A percentile compares a stretch with the other conserved stretches of the same genome.
phyloP scores from a whole-genome alignment of 92 coral and sea anemone species.

The Epizoanthus ramosus region DNA sequence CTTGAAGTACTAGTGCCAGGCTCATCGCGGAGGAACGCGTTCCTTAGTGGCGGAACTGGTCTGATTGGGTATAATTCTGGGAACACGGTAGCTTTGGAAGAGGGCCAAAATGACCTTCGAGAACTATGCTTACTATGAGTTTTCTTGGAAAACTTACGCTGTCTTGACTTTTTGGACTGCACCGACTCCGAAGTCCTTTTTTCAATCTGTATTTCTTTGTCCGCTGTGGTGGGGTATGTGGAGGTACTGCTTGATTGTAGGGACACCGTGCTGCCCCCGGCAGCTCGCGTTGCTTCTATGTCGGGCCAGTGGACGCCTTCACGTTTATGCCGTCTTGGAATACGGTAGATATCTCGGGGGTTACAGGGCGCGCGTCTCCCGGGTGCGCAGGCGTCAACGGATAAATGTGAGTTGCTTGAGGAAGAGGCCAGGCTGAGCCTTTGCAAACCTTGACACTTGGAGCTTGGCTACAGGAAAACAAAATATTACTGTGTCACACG shows the following conservation, averaged over 20 bases:
- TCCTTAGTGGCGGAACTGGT: neutral
- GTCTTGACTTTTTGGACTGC: neutral
- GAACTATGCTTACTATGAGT: neutral
- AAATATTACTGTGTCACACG: neutral
- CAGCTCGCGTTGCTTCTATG: neutral
- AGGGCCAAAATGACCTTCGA: conserved; percentile 5
- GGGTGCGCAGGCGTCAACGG: neutral
- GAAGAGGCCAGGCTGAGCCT: conserved; percentile 1
- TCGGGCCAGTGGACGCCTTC: conserved; percentile 8
- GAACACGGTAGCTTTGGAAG: neutral
- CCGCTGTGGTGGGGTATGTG: neutral
- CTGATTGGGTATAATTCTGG: neutral
- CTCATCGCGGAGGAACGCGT: conserved; percentile 3
- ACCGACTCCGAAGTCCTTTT: neutral
- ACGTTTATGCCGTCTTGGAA: conserved; percentile 25
- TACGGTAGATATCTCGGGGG: conserved; percentile 34
- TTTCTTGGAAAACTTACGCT: conserved; percentile 1
- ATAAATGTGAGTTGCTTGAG: conserved; percentile 24
- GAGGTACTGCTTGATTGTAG: neutral
- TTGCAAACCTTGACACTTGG: neutral
- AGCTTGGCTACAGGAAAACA: neutral
- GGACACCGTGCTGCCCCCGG: neutral
- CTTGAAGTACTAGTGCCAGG: conserved; percentile 8
- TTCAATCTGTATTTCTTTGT: neutral
- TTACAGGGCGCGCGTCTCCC: neutral